These are phyloP conservation scores for Physella acuta DNA, from an alignment of 1,140 invertebrate species.

Conservation along the genomic window DNA sequence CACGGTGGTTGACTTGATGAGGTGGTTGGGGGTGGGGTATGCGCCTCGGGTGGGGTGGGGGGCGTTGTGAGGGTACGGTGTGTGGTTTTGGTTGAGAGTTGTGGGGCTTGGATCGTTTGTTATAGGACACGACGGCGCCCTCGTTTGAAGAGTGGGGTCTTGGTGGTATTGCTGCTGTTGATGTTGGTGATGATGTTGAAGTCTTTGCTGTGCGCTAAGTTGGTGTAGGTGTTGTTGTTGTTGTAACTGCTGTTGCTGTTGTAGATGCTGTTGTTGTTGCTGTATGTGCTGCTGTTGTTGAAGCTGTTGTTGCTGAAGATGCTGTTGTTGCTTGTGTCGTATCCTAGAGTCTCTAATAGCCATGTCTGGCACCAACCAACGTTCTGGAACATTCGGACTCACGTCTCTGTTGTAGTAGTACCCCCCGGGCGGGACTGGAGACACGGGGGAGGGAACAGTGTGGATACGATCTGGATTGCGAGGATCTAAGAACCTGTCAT, in stretches of 20 bases:
- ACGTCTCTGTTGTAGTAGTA: background rate
- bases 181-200: too few relatives aligned
- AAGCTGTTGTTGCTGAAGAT: conserved; percentile 3
- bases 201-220: conserved; percentile 1
- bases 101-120: too few relatives aligned
- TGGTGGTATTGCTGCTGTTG: too few relatives aligned
- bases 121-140: too few relatives aligned
- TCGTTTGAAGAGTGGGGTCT: too few relatives aligned
- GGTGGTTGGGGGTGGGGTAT: too few relatives aligned
- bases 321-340: conserved; percentile 10
- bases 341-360: background rate
- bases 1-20: too few relatives aligned
- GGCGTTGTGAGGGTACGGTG: too few relatives aligned
- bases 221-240: conserved; percentile 3
- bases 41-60: too few relatives aligned
- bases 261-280: conserved; percentile 13
- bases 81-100: too few relatives aligned
- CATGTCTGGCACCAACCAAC: background rate
- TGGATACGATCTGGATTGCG: background rate
- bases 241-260: conserved; percentile 14
- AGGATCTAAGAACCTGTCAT: conserved; percentile 3
- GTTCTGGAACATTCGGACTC: background rate
- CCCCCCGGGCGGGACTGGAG: background rate
- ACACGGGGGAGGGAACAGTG: background rate
- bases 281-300: conserved; percentile 13